Conservation (phyloP, 2,113 vertebrate species). For the Ahaetulla prasina region DNA sequence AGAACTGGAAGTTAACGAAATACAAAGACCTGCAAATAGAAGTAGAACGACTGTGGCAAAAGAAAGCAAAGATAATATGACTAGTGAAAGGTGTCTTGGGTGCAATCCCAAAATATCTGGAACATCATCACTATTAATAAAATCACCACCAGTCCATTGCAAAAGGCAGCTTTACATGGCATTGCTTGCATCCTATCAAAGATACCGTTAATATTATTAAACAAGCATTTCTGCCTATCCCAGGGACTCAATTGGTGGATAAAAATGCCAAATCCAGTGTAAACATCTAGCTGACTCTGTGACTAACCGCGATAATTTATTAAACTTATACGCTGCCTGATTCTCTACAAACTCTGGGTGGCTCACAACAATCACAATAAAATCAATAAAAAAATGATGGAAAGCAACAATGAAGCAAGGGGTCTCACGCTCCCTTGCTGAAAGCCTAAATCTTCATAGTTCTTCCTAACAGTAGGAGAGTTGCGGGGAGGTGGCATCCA, state of each 20-base stretch:
- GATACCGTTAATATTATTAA: too few species aligned
- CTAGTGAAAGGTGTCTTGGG: background rate
- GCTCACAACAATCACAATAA: background rate
- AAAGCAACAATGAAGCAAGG: background rate
- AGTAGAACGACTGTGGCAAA: background rate
- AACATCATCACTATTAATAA: too few species aligned
- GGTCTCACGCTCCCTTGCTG: background rate
- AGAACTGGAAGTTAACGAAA: background rate
- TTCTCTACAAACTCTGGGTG: background rate
- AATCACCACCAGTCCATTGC: too few species aligned
- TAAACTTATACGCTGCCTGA: background rate
- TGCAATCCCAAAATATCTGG: too few species aligned
- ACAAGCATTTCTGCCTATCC: background rate
- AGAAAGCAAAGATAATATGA: background rate
- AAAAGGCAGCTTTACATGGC: too few species aligned
- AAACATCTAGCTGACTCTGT: background rate
- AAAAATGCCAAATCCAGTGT: background rate
- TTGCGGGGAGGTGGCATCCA: background rate
- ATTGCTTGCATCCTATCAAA: too few species aligned
- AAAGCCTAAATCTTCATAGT: background rate
- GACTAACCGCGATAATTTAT: background rate
- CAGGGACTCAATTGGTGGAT: background rate
- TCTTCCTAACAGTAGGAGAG: background rate
- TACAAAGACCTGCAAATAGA: background rate
- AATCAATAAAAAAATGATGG: background rate